Percentiles rank a stretch among this genome's conserved stretches.
These are phyloP conservation scores for Alcis repandata DNA, from an alignment of 2,888 invertebrate genomes.

Conservation along the genomic window DNA sequence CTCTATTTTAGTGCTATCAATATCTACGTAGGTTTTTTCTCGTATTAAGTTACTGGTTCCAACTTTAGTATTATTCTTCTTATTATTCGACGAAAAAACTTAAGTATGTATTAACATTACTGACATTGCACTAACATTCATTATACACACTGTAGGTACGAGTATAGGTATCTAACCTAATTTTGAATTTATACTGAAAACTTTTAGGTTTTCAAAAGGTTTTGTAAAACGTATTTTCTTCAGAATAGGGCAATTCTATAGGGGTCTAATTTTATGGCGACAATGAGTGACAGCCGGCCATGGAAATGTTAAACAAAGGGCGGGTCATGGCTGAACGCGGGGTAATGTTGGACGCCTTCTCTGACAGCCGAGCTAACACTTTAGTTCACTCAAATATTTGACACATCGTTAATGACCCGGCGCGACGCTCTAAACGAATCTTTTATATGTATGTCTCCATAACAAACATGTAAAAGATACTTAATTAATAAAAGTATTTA, in stretches of 20 bases:
- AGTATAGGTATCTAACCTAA: no score
- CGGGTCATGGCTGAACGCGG: slow-evolving; percentile 38
- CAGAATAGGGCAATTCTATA: slow-evolving; percentile 17
- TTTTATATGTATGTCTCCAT: not conserved
- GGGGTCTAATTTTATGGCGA: slow-evolving; percentile 20
- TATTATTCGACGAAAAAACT: no score
- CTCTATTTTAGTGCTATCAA: not conserved
- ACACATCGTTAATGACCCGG: slow-evolving; percentile 33
- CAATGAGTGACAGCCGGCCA: slow-evolving; percentile 35
- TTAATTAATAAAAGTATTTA: no score
- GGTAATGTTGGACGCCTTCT: slow-evolving; percentile 31
- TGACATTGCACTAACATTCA: no score
- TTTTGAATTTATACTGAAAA: not conserved
- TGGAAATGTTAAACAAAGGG: slow-evolving; percentile 41
- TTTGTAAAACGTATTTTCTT: not conserved
- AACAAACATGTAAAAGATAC: not conserved
- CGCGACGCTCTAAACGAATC: slow-evolving; percentile 9
- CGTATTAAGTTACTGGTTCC: not conserved
- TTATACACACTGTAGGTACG: no score
- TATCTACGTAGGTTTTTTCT: not conserved
- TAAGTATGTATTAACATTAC: not conserved
- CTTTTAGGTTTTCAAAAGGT: not conserved
- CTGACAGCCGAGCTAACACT: slow-evolving; percentile 23
- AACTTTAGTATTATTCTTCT: no score
- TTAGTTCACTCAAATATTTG: slow-evolving; percentile 39